Evolutionary conservation across 92 coral and sea anemone species (phyloP), one percentile per base, ranked within the genome.

Genomic region (Porites lobata): DNA sequence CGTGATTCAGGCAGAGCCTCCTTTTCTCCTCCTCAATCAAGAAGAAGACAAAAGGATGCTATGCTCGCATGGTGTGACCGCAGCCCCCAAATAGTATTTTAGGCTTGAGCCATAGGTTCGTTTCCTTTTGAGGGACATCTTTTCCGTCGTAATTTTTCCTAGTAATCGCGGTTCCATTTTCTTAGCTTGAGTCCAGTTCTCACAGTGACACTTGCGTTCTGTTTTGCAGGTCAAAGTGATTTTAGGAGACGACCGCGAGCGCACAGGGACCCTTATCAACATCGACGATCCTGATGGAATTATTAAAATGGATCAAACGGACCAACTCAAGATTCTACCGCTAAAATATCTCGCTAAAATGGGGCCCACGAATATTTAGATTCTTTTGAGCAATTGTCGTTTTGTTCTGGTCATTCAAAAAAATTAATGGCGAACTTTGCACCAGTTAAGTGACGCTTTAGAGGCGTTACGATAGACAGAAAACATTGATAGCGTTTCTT

Each of bases 271-370:
- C n/a, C 85, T 97, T 10, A 97, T 97, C 81, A 96, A 97, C 81
- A 97, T 97, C 63, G 99, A 97, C 81, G 98, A 93, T 47, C 92
- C 91, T 3, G 99, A 97, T 62, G 99, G 97, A 7, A 95, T 97
- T 75, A 97, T 97, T 11, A 97, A 97, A 81, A 97, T 97, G 99
- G 99, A 97, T 70, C 88, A 90, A 50, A 93, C 90, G 6, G 99
- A 95, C 11, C 95, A 97, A 54, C 93, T 97, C 38, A 95, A 93
- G 92, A 94, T 97, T 76, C 93, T 96, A 19, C 98, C 98, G 20
- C 92, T 97, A 58, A 92, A 93, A 65, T 90, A 72, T 50, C 85
- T 97, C 62, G 99, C 97, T 5, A 97, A 96, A 69, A 82, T 97
- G 68, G 94, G 96, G 4, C 86, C 95, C 8, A 89, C 94, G 3